Evolutionary conservation across 1,140 invertebrate genomes (phyloP).

Genomic region (Pogonomyrmex californicus): DNA sequence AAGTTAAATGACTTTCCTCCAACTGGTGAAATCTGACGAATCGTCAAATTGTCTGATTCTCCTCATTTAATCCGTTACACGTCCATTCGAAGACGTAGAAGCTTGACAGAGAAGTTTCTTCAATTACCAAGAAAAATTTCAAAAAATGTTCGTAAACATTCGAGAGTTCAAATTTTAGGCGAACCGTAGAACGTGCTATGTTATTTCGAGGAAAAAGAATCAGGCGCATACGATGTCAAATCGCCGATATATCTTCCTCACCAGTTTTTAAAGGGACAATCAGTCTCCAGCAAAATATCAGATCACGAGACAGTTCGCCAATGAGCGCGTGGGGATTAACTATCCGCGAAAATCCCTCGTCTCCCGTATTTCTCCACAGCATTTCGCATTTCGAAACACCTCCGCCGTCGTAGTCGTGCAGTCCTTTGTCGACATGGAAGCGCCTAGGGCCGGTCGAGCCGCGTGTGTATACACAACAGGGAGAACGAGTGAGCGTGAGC

Average conservation of each 20-base stretch:
- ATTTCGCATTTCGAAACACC: conserved; percentile 52
- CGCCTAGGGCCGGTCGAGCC: conserved; percentile 75
- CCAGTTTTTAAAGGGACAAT: not conserved
- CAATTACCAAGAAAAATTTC: not conserved
- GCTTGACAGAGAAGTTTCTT: not conserved
- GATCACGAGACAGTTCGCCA: not conserved
- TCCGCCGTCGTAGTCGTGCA: conserved; percentile 47
- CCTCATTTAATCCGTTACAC: not conserved
- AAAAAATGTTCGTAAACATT: not conserved
- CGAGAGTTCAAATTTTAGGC: not conserved
- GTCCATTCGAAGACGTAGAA: not conserved
- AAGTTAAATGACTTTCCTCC: not conserved
- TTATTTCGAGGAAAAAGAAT: not conserved
- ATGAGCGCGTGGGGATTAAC: conserved; percentile 17
- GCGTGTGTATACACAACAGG: conserved; percentile 72
- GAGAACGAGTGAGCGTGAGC: conserved; percentile 13
- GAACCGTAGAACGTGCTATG: not conserved
- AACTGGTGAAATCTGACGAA: not conserved
- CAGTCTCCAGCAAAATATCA: not conserved
- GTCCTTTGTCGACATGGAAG: conserved; percentile 77
- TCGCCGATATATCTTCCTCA: not conserved
- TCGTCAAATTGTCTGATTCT: conserved; percentile 5
- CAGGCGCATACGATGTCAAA: not conserved
- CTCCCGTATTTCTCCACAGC: not conserved
- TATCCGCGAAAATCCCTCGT: conserved; percentile 16